Percentiles rank a stretch among this genome's conserved stretches.
phyloP scores from a whole-genome alignment of 2,888 invertebrate genomes.

The Cantharis rustica region DNA sequence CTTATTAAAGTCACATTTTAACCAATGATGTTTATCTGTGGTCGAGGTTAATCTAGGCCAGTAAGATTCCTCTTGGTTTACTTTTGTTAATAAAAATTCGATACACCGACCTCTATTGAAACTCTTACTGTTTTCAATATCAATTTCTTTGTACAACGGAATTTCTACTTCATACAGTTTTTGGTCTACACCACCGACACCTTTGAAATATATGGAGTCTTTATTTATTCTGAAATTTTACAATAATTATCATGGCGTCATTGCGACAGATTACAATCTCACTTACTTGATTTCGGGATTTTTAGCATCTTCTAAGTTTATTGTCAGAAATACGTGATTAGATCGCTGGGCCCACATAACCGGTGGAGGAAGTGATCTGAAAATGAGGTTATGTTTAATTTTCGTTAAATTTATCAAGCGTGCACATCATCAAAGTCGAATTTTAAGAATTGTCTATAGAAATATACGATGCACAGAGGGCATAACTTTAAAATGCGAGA shows the following conservation, averaged over 20 bases:
- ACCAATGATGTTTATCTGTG: conserved; percentile 88
- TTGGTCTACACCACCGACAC: conserved; percentile 81
- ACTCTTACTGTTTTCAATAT: conserved; percentile 76
- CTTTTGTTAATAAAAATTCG: conserved; percentile 75
- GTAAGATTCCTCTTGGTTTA: conserved; percentile 70
- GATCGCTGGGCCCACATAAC: conserved; percentile 94
- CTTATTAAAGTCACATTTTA: conserved; percentile 97
- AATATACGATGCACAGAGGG: neutral
- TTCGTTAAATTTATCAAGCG: neutral
- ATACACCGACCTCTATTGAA: conserved; percentile 76
- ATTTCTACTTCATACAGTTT: conserved; percentile 88
- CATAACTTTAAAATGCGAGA: neutral
- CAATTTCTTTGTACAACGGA: conserved; percentile 80
- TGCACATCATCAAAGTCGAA: neutral
- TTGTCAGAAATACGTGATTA: conserved; percentile 81
- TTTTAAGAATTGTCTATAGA: neutral
- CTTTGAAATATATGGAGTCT: conserved; percentile 80
- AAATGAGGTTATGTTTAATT: conserved; percentile 45
- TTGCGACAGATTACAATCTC: neutral
- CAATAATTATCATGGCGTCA: neutral
- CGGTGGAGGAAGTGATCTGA: conserved; percentile 73
- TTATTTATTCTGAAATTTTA: conserved; percentile 65
- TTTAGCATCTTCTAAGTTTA: conserved; percentile 89
- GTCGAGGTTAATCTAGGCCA: conserved; percentile 90
- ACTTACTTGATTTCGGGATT: conserved; percentile 78